Evolutionary conservation across 2,888 invertebrate genomes (phyloP), one percentile per base, ranked within the genome.

Genomic region (Drosophila flavopinicola): DNA sequence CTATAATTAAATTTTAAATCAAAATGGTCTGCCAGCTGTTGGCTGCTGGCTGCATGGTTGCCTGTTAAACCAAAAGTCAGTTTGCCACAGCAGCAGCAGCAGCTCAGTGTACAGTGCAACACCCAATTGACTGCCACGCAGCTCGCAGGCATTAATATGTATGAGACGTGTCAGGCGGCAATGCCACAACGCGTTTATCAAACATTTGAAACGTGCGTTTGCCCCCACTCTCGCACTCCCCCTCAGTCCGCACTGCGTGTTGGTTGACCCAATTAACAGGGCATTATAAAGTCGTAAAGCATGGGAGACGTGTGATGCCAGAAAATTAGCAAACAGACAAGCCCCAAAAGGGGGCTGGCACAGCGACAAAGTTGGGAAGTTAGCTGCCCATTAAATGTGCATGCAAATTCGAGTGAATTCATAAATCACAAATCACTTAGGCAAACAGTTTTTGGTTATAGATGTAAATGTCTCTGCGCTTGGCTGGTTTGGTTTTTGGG

Each of bases 341-440:
- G 57, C 49, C 65, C 59, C 56, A 47, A 29, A 27, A 13, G 20
- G 11, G 58, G 42, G 57, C 37, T 42, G 33, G 47, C 13, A 38
- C 25, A 23, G 25, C 39, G 57, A 30, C 41, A 59, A 48, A 65
- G 52, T 29, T 20, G 23, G 33, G 10, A 33, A 42, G 41, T 38
- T 32, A n/a, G 39, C 15, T 23, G 15, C 32, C 49, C 64, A 86
- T 82, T 68, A 70, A 66, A 74, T 71, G 66, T 76, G 67, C 87
- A 82, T 61, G 86, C 70, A 73, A 77, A 68, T 79, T 64, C 77
- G 49, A 73, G 61, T 56, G 63, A 70, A 77, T 68, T 73, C 85
- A 85, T 87, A 85, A 85, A 87, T 87, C 86, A 79, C 73, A 77
- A 85, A 80, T 85, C 82, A 87, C 86, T 87, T 83, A 75, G 75